Evolutionary conservation across 2,797 vertebrate species (phyloP).

Genomic region (Chanos chanos): DNA sequence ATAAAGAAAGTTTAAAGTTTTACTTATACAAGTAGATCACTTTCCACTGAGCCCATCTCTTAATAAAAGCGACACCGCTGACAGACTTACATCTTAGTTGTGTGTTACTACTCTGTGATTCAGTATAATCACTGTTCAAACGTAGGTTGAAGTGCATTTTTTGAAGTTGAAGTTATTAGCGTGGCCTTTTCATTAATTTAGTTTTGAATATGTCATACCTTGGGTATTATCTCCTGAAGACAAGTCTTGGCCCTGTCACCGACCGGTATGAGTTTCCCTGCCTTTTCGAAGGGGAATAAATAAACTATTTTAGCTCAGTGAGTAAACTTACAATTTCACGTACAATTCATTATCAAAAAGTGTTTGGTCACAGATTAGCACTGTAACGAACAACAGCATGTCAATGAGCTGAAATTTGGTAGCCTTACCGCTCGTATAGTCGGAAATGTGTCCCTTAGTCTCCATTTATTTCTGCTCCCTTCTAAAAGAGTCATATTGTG

Average conservation of each 20-base stretch:
- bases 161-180: too few species aligned
- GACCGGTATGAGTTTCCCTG: conserved; percentile 65
- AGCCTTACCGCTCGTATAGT: conserved; percentile 46
- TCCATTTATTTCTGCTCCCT: conserved; percentile 5
- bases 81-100: too few species aligned
- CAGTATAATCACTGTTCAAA: too few species aligned
- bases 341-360: too few species aligned
- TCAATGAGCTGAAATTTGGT: neutral
- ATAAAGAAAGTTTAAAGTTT: neutral
- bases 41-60: too few species aligned
- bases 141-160: too few species aligned
- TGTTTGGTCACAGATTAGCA: neutral
- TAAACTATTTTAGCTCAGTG: neutral
- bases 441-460: conserved; percentile 19
- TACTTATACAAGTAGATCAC: too few species aligned
- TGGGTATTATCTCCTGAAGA: conserved; percentile 64
- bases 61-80: too few species aligned
- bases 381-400: neutral
- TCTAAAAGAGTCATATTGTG: conserved; percentile 34
- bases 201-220: conserved; percentile 60
- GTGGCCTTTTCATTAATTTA: conserved; percentile 5
- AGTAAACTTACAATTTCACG: too few species aligned
- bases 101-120: too few species aligned
- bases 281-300: conserved; percentile 55
- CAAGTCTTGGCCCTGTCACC: conserved; percentile 62